Conservation (phyloP, 1,140 invertebrate genomes). For the Temnothorax nylanderi region DNA sequence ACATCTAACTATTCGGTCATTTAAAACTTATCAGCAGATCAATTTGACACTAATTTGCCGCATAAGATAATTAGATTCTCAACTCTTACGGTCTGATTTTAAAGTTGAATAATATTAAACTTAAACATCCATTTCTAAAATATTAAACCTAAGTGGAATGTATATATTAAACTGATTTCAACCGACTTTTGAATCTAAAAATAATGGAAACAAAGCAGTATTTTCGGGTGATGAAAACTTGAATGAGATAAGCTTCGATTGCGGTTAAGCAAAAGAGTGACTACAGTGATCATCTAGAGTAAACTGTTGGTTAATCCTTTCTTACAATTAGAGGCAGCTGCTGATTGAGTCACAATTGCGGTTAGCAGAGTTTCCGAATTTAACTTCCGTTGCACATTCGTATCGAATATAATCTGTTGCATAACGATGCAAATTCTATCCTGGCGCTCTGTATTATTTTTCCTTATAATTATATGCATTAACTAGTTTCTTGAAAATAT, state of each 20-base stretch:
- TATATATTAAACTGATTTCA: not conserved
- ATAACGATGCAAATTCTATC: not conserved
- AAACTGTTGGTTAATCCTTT: not conserved
- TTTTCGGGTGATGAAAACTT: not conserved
- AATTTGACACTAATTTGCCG: not conserved
- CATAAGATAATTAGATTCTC: not conserved
- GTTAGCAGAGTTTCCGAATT: not conserved
- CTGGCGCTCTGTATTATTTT: not conserved
- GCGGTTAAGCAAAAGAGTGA: conserved; percentile 1
- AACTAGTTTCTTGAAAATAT: not conserved
- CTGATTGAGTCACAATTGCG: conserved; percentile 1
- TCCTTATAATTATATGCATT: not conserved
- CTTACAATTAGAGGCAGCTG: not conserved
- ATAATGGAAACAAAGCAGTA: not conserved
- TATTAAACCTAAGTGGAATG: not conserved
- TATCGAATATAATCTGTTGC: not conserved
- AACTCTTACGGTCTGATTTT: not conserved
- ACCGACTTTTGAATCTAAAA: not conserved
- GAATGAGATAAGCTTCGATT: not conserved
- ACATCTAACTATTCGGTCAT: not conserved
- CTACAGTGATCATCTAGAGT: not conserved
- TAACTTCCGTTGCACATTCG: not conserved
- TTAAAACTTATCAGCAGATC: not conserved
- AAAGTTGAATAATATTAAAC: not conserved
- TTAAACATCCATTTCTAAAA: not conserved